These are phyloP conservation scores for Gastracanthus pulcherrimus DNA, from an alignment of 2,888 invertebrate genomes.

Conservation along the genomic window DNA sequence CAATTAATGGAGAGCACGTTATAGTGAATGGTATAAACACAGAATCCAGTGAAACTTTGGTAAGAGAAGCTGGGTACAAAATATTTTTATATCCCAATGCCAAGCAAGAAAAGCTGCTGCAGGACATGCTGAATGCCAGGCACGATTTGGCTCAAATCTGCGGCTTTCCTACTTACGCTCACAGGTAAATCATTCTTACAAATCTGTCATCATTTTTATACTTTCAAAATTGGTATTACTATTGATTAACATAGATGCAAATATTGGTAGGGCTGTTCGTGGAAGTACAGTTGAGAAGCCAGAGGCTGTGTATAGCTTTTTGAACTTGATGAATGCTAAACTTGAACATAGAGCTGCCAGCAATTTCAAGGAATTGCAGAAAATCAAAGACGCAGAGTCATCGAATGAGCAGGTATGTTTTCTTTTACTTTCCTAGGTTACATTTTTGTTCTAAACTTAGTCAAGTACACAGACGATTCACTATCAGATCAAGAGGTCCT, in stretches of 20 bases:
- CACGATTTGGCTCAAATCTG: slow-evolving; percentile 91
- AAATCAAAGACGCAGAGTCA: slow-evolving; percentile 82
- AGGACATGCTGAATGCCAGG: slow-evolving; percentile 86
- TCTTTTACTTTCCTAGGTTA: no score
- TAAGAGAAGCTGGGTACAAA: slow-evolving; percentile 93
- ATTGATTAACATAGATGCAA: slow-evolving; percentile 4
- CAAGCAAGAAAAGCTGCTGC: slow-evolving; percentile 87
- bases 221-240: background rate
- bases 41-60: slow-evolving; percentile 87
- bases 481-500: no score
- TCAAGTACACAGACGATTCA: no score
- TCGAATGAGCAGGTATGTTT: slow-evolving; percentile 60
- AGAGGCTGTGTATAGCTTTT: slow-evolving; percentile 87
- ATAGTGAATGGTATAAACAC: slow-evolving; percentile 90
- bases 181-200: no score
- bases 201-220: background rate
- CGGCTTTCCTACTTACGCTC: slow-evolving; percentile 93
- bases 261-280: slow-evolving; percentile 85
- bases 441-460: no score
- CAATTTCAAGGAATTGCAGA: slow-evolving; percentile 88
- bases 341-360: slow-evolving; percentile 84
- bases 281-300: slow-evolving; percentile 93
- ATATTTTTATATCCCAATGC: slow-evolving; percentile 89
- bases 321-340: slow-evolving; percentile 86
- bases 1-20: slow-evolving; percentile 87